These are phyloP conservation scores for Eugnorisma glareosa DNA, from an alignment of 2,888 invertebrate genomes.

Conservation along the genomic window DNA sequence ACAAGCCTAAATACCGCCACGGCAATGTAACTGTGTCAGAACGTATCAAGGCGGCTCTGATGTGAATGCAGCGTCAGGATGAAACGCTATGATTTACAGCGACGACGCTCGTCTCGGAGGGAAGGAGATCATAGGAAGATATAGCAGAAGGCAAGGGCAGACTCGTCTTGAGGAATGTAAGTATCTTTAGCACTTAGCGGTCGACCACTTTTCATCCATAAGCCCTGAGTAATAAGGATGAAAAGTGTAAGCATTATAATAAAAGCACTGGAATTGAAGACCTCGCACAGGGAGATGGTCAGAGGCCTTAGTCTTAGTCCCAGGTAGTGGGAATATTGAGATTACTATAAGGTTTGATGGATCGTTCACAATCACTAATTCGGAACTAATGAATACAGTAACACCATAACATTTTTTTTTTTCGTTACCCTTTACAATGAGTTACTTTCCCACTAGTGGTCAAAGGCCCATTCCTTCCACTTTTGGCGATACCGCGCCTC, in stretches of 20 bases:
- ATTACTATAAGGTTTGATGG: background rate
- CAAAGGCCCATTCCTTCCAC: too few species aligned
- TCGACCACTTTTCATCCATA: too few species aligned
- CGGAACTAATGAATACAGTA: background rate
- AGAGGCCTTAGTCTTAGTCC: too few species aligned
- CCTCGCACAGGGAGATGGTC: background rate
- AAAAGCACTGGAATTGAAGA: background rate
- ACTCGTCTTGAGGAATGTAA: background rate
- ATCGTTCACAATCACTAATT: background rate
- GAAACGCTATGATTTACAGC: slow-evolving; percentile 43
- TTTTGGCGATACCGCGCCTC: too few species aligned
- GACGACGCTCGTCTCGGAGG: background rate
- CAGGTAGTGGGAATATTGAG: background rate
- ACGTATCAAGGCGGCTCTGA: slow-evolving; percentile 5
- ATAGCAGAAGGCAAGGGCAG: slow-evolving; percentile 8
- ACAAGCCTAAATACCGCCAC: background rate
- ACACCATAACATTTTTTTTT: too few species aligned
- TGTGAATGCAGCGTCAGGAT: slow-evolving; percentile 23
- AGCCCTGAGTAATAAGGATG: too few species aligned
- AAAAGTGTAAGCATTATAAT: too few species aligned
- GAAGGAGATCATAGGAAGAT: background rate
- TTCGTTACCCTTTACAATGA: too few species aligned
- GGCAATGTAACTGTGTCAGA: slow-evolving; percentile 19
- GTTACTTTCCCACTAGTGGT: too few species aligned
- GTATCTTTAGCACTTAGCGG: background rate